A percentile compares a stretch with the other conserved stretches of the same genome.
These are phyloP conservation scores for Sturmia bella DNA, from an alignment of 2,888 invertebrate genomes.

Conservation along the genomic window DNA sequence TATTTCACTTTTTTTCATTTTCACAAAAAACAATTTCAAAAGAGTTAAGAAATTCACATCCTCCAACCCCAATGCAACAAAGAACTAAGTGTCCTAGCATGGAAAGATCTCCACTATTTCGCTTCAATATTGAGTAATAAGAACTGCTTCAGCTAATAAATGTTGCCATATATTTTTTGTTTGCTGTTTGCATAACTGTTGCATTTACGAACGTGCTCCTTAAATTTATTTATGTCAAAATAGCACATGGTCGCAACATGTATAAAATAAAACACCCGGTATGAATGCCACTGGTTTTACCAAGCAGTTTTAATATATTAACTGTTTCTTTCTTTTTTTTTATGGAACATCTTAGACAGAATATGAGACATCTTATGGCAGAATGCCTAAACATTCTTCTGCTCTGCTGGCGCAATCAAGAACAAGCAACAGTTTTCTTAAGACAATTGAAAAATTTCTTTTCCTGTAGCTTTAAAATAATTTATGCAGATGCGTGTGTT, in stretches of 20 bases:
- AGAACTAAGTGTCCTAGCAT: too few relatives aligned
- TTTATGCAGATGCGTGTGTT: not conserved
- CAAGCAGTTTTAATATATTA: slow-evolving; percentile 31
- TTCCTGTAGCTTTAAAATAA: slow-evolving; percentile 50
- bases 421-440: slow-evolving; percentile 2
- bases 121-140: too few relatives aligned
- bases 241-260: too few relatives aligned
- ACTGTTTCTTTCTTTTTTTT: slow-evolving; percentile 32
- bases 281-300: not conserved
- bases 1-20: too few relatives aligned
- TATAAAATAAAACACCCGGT: not conserved
- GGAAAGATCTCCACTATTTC: too few relatives aligned
- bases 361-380: slow-evolving; percentile 27
- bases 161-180: slow-evolving; percentile 46
- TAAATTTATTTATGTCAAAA: too few relatives aligned
- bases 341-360: too few relatives aligned
- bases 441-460: slow-evolving; percentile 26
- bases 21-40: too few relatives aligned
- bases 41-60: too few relatives aligned
- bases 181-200: slow-evolving; percentile 15
- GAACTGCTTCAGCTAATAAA: too few relatives aligned
- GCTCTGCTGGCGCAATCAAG: slow-evolving; percentile 52
- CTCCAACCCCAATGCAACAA: too few relatives aligned
- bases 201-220: not conserved
- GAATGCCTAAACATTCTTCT: slow-evolving; percentile 35